Conservation (phyloP, 92 coral and sea anemone genomes). For the Ricordea florida region DNA sequence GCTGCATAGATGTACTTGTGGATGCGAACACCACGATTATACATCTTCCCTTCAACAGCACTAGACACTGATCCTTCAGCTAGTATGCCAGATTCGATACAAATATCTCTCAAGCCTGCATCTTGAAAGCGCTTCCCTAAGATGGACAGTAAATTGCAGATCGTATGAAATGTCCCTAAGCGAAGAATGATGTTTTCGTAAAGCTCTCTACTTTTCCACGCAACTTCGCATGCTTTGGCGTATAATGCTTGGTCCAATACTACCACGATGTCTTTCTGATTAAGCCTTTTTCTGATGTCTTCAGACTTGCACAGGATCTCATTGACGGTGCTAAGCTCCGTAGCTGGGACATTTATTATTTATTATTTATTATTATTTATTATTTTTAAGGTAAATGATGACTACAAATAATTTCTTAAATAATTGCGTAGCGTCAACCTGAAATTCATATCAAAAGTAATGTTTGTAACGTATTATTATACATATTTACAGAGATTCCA, state of each 20-base stretch:
- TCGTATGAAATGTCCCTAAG: slow-evolving; percentile 53
- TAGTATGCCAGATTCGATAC: slow-evolving; percentile 32
- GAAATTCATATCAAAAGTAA: too few species aligned
- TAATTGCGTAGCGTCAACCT: too few species aligned
- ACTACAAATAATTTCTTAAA: too few species aligned
- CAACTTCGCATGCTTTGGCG: slow-evolving; percentile 19
- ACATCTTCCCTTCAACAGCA: slow-evolving; percentile 17
- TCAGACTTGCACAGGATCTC: slow-evolving; percentile 29
- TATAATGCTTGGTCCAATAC: slow-evolving; percentile 50
- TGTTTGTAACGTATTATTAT: too few species aligned
- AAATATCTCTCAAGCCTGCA: slow-evolving; percentile 33
- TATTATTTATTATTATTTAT: too few species aligned
- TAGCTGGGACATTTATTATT: slow-evolving; percentile 33
- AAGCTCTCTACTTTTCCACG: background rate
- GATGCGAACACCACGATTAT: slow-evolving; percentile 13
- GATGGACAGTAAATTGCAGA: slow-evolving; percentile 42
- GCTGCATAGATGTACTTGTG: slow-evolving; percentile 49
- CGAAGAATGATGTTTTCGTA: slow-evolving; percentile 20
- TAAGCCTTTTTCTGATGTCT: slow-evolving; percentile 1
- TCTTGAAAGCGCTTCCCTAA: slow-evolving; percentile 52
- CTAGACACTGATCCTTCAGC: slow-evolving; percentile 27
- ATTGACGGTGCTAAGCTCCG: slow-evolving; percentile 24
- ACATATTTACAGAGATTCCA: too few species aligned
- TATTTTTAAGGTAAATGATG: too few species aligned
- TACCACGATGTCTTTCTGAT: slow-evolving; percentile 3